Evolutionary conservation across 2,797 vertebrate genomes (phyloP).

Genomic region (Rachycentron canadum): DNA sequence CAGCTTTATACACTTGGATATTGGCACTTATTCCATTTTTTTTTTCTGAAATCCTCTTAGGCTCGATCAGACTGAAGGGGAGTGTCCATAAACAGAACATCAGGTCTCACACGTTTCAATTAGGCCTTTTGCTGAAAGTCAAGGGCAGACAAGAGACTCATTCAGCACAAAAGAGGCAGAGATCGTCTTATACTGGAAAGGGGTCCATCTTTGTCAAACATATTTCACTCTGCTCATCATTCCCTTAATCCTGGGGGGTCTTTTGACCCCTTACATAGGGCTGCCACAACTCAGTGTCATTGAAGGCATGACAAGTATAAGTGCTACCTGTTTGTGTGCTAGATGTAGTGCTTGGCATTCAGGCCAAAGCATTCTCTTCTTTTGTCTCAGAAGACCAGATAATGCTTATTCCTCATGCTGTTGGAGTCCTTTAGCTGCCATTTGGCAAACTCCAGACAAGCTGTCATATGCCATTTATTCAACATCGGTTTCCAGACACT

Average conservation of each 20-base stretch:
- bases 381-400: slow-evolving; percentile 41
- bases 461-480: slow-evolving; percentile 76
- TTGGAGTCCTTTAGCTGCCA: slow-evolving; percentile 63
- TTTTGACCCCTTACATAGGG: background rate
- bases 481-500: slow-evolving; percentile 53
- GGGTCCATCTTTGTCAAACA: background rate
- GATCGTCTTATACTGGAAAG: background rate
- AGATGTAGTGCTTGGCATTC: slow-evolving; percentile 40
- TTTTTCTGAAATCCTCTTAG: slow-evolving; percentile 13
- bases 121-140: slow-evolving; percentile 3
- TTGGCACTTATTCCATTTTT: slow-evolving; percentile 11
- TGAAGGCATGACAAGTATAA: slow-evolving; percentile 6
- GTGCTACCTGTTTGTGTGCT: slow-evolving; percentile 21
- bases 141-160: slow-evolving; percentile 7
- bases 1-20: slow-evolving; percentile 4
- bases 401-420: slow-evolving; percentile 50
- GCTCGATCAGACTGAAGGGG: slow-evolving; percentile 3
- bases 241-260: background rate
- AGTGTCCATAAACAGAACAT: slow-evolving; percentile 10
- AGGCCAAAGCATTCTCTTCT: slow-evolving; percentile 26
- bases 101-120: slow-evolving; percentile 10
- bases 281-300: background rate
- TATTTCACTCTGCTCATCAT: background rate
- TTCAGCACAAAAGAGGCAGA: background rate
- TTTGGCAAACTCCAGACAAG: slow-evolving; percentile 71